Evolutionary conservation across 2,888 invertebrate species (phyloP), one percentile per base, ranked within the genome.

Genomic region (Acrocera orbiculus): DNA sequence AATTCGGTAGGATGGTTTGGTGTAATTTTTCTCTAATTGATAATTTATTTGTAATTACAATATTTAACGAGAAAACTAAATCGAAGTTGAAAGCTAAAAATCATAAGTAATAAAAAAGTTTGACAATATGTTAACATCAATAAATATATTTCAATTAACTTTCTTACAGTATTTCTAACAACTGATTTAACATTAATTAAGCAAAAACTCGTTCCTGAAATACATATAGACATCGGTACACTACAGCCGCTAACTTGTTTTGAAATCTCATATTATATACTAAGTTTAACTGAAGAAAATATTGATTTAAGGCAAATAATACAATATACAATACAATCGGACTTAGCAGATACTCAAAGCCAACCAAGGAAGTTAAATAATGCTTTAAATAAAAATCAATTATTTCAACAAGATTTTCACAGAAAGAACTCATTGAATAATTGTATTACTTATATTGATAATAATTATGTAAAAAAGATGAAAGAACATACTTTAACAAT

Each of bases 141-240:
- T 24, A n/a, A n/a, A n/a, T n/a, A n/a, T n/a, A n/a, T n/a, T n/a
- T n/a, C n/a, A n/a, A n/a, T n/a, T n/a, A n/a, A n/a, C 27, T 37
- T 36, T 23, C 7, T 57, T 59, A n/a, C 42, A 70, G 70, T 66
- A 40, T 69, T 69, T 48, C 58, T 70, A 32, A 60, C 64, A 39
- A 57, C 60, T 27, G 60, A 62, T 54, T 41, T 67, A 49, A 54
- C 57, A 35, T 43, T 65, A 47, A 53, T 64, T 53, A 45, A 59
- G 47, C 50, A 68, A 52, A 61, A 66, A 52, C 46, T 68, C 49
- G 58, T 65, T 32, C 45, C 67, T 40, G 47, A 53, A 27, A 55
- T 61, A 28, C 55, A 58, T 42, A 54, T 61, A 31, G 58, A 58
- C 38, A 52, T 59, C 39, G 60, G 61, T 2, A 44, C 56, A 10